Base-by-base conservation (phyloP, 2,888 invertebrate species). In the Melinaea marsaeus region DNA sequence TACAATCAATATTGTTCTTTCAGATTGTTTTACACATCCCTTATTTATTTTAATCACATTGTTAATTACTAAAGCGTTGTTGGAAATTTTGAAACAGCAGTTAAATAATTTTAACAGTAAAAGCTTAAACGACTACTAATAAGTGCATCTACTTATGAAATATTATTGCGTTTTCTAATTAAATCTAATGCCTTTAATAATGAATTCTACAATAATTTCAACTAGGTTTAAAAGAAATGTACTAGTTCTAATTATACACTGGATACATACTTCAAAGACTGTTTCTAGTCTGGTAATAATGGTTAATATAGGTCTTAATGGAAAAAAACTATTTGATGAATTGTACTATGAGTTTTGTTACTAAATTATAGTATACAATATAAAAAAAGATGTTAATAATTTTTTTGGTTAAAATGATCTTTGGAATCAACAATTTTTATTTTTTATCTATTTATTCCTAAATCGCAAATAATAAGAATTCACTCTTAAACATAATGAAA, bases 131-230 rank as follows among this genome's bases (percentile, higher is more conserved):
- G 65, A 63, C 83, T 86, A 87, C 78, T 74, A 81, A 76, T 79
- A 75, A 76, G 88, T 88, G 88, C 88, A 85, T 73, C 88, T 89
- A 89, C 88, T 87, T 87, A 88, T 78, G 73, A 85, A 84, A 82
- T 87, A 90, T 88, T 89, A 90, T 90, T 90, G 90, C 90, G 79
- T 85, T 80, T 72, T 75, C 85, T 87, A 88, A 79, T 78, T 79
- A 76, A 73, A 73, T 76, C 86, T 86, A 86, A 75, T 80, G 78
- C 77, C 74, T 84, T 81, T 79, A 83, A 72, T 80, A 72, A 75
- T 79, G 75, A 78, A 71, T 70, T 72, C 66, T 60, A 68, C 60
- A 57, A 55, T 54, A 45, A 45, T 60, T 65, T 65, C 61, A 55
- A 55, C 60, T 67, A 51, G 32, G 6, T 51, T 51, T 32, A 51